Evolutionary conservation across 2,113 vertebrate genomes (phyloP), one percentile per base, ranked within the genome.

Genomic region (Pholis gunnellus): DNA sequence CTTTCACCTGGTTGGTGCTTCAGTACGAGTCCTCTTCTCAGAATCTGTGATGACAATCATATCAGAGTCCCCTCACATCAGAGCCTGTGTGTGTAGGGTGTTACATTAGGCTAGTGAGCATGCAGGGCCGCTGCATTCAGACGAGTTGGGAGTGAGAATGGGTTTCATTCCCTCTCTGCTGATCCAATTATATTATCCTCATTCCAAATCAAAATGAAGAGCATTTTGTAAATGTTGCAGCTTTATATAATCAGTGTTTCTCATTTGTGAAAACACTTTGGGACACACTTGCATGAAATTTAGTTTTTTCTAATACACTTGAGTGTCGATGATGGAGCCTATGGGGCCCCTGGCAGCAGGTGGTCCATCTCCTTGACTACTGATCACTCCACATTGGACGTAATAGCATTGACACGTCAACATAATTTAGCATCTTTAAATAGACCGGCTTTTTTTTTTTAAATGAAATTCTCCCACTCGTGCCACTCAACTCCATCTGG

Each of bases 351-450:
- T 54, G 54, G 17, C 38, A 77, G 15, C 70, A 70, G 57, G 52
- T 66, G 42, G 50, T 52, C 34, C 25, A 67, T 46, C 17, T 59
- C 48, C 13, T 34, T 81, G 54, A 61, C 31, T 20, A 29, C 29
- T 29, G 57, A 70, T 56, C 11, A 10, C 27, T 66, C 36, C 18
- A 6, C 17, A 44, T 0, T 25, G n/a, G 46, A 29, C 9, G 9
- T 1, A 68, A 69, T 79, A 69, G 31, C 56, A 29, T 85, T 46
- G 76, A 29, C 25, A 82, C 20, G 14, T 29, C 2, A 46, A 27
- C 31, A 70, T 66, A 54, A 54, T 83, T 79, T 18, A 66, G 40
- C 40, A 50, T 75, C 3, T 52, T 69, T 72, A 56, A 40, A 56
- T 31, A 1, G 14, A 15, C 15, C 52, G 22, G 20, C 9, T 31